These are phyloP conservation scores for Geodia barretti DNA, from an alignment of 37 sponge, comb jelly and placozoan genomes.

Conservation along the genomic window DNA sequence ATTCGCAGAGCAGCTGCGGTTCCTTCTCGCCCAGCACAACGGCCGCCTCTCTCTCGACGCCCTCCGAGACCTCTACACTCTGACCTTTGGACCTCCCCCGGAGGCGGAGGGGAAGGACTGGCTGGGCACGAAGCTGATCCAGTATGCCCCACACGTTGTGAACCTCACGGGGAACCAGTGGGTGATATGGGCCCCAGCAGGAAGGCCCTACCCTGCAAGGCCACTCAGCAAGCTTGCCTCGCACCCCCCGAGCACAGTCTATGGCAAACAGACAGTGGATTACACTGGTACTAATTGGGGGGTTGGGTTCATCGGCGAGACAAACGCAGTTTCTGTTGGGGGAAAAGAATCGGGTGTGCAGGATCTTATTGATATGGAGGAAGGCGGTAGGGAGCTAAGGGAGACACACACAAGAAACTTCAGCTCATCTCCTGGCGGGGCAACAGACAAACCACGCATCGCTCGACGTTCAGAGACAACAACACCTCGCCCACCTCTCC, in stretches of 20 bases:
- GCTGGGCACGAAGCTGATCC: slow-evolving; percentile 12
- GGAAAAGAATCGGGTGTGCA: neutral
- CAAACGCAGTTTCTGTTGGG: neutral
- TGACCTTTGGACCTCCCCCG: slow-evolving; percentile 14
- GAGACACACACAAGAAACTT: too few species aligned
- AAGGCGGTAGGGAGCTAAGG: too few species aligned
- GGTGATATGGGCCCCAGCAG: slow-evolving; percentile 62
- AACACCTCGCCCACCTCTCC: neutral
- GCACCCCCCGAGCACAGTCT: neutral
- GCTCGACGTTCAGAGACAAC: neutral
- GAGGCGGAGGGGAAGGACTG: slow-evolving; percentile 13
- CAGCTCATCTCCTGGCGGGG: neutral
- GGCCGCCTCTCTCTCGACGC: slow-evolving; percentile 34
- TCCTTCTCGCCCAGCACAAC: slow-evolving; percentile 48
- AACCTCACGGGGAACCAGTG: slow-evolving; percentile 33
- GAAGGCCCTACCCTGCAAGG: slow-evolving; percentile 39
- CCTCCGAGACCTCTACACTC: slow-evolving; percentile 20
- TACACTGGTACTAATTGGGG: neutral
- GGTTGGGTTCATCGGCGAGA: neutral
- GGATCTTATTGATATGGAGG: neutral
- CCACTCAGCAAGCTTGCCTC: neutral
- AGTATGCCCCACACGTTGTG: slow-evolving; percentile 31
- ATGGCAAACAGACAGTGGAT: neutral
- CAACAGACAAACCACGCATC: neutral
- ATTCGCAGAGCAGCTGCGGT: slow-evolving; percentile 55